A percentile compares a stretch with the other conserved stretches of the same genome.
Evolutionary conservation across 2,797 vertebrate genomes (phyloP).

Genomic region (Hirundo rustica): DNA sequence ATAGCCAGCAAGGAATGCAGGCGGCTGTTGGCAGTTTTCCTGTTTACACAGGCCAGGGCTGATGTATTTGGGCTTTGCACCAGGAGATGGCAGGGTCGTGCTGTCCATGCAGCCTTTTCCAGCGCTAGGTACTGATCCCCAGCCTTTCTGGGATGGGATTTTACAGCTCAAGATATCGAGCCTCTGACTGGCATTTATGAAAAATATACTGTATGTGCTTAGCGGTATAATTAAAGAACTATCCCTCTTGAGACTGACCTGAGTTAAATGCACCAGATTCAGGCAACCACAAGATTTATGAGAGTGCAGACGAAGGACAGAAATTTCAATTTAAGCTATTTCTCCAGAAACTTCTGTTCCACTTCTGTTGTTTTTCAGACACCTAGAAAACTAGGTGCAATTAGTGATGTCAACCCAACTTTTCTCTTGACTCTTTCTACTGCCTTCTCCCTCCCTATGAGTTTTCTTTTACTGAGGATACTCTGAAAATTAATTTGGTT

Average conservation of each 20-base stretch:
- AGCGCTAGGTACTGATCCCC: fast-evolving
- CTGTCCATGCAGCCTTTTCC: not conserved
- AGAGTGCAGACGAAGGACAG: not conserved
- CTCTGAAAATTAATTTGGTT: not conserved
- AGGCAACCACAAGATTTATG: not conserved
- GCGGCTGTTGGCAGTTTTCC: fast-evolving
- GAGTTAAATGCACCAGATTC: not conserved
- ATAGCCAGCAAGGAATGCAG: not conserved
- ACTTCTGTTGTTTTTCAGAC: not conserved
- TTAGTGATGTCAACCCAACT: not conserved
- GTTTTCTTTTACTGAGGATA: not conserved
- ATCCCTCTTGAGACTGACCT: not conserved
- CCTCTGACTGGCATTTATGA: not conserved
- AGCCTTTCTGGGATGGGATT: not conserved
- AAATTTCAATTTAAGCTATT: not conserved
- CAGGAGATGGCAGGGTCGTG: constrained; percentile 62
- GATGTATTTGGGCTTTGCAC: not conserved
- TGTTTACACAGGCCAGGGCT: fast-evolving
- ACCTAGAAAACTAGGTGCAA: not conserved
- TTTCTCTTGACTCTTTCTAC: not conserved
- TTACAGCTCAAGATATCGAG: not conserved
- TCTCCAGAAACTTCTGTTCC: not conserved
- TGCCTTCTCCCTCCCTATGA: fast-evolving
- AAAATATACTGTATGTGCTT: not conserved
- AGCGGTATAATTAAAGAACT: not conserved